A percentile compares a stretch with the other conserved stretches of the same genome.
Evolutionary conservation across 2,113 vertebrate genomes (phyloP).

Genomic region (Circaetus cinerascens): DNA sequence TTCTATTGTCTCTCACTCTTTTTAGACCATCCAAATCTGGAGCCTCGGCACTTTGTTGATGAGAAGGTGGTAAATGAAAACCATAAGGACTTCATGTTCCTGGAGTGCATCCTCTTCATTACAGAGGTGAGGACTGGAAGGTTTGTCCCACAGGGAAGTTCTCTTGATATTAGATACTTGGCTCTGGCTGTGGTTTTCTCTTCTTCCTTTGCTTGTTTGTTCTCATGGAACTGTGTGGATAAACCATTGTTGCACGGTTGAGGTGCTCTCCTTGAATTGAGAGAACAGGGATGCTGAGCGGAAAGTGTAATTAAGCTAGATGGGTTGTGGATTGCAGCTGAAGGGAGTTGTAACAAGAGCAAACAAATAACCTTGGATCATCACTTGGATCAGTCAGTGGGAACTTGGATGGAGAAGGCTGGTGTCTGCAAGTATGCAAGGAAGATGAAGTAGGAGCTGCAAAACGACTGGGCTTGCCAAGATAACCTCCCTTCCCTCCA

Average conservation of each 20-base stretch:
- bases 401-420: neutral
- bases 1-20: neutral
- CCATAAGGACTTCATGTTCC: constrained; percentile 94
- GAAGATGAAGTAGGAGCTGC: neutral
- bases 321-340: neutral
- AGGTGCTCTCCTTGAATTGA: constrained; percentile 6
- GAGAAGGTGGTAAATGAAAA: constrained; percentile 90
- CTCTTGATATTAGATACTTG: neutral
- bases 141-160: neutral
- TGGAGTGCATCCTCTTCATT: constrained; percentile 95
- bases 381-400: neutral
- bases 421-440: neutral
- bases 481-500: neutral
- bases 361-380: neutral
- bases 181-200: neutral
- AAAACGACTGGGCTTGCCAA: neutral
- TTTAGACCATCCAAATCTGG: constrained; percentile 87
- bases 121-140: constrained; percentile 75
- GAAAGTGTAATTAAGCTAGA: neutral
- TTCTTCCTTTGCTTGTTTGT: constrained; percentile 2
- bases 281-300: neutral
- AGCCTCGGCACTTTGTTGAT: constrained; percentile 91
- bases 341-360: neutral
- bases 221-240: neutral
- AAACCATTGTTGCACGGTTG: neutral